phyloP scores from a whole-genome alignment of 2,113 vertebrate genomes.

The Coturnix japonica region DNA sequence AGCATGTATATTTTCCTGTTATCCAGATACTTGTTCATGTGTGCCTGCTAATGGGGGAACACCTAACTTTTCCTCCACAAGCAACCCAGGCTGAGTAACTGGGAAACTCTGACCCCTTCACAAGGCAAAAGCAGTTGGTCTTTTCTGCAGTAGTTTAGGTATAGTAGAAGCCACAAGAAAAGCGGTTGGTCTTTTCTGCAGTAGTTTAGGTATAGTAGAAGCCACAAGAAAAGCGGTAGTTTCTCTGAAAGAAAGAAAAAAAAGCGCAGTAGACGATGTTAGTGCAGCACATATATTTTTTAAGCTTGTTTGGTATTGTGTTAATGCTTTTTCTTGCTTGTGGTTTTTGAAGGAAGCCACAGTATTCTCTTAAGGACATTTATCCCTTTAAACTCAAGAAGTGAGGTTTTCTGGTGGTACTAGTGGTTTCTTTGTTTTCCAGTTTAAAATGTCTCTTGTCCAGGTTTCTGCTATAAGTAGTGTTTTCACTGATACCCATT shows the following conservation, averaged over 20 bases:
- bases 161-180: background rate
- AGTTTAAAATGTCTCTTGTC: background rate
- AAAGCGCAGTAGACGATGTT: background rate
- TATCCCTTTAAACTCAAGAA: background rate
- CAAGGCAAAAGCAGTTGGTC: background rate
- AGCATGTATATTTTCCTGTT: background rate
- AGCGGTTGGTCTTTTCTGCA: background rate
- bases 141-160: background rate
- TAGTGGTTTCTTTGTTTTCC: slow-evolving; percentile 14
- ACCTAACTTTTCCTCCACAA: background rate
- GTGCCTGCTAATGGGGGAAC: background rate
- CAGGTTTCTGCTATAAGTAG: background rate
- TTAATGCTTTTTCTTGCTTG: background rate
- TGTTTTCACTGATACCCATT: background rate
- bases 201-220: background rate
- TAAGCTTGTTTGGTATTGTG: background rate
- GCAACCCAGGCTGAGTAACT: background rate
- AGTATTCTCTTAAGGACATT: background rate
- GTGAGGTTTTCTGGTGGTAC: background rate
- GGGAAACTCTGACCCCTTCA: background rate
- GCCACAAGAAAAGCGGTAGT: background rate
- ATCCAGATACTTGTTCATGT: background rate
- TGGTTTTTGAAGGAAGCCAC: slow-evolving; percentile 15
- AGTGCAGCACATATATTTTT: background rate
- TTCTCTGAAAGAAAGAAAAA: background rate